These are phyloP conservation scores for Salminus brasiliensis DNA, from an alignment of 2,113 vertebrate genomes.

Conservation along the genomic window DNA sequence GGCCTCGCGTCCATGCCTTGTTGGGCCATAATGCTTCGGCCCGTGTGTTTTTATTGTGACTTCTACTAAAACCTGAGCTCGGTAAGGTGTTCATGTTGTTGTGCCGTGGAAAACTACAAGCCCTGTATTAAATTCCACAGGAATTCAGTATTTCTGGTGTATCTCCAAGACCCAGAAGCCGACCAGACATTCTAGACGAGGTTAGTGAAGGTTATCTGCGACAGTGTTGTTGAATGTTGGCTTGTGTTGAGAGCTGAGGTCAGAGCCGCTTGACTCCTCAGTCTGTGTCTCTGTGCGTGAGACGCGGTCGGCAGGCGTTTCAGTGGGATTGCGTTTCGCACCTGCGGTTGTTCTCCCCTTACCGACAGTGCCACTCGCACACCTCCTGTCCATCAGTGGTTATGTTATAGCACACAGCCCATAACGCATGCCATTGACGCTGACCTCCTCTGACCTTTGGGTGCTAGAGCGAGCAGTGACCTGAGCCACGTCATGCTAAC, in stretches of 20 bases:
- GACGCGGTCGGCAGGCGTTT: not conserved
- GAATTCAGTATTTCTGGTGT: not conserved
- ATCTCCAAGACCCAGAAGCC: not conserved
- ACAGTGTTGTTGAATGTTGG: not conserved
- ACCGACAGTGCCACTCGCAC: conserved; percentile 54
- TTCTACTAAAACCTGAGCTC: too few species aligned
- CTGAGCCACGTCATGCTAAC: not conserved
- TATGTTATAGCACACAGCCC: conserved; percentile 30
- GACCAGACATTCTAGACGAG: not conserved
- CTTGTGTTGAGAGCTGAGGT: not conserved
- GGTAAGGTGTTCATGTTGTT: too few species aligned
- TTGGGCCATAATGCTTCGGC: too few species aligned
- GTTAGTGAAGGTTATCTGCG: not conserved
- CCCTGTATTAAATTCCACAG: not conserved
- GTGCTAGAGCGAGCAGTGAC: not conserved
- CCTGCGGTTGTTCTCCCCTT: conserved; percentile 64
- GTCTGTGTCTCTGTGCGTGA: not conserved
- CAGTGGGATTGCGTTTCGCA: conserved; percentile 68
- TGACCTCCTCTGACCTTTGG: conserved; percentile 15
- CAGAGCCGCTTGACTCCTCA: not conserved
- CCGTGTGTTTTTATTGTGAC: too few species aligned
- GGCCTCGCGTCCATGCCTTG: too few species aligned
- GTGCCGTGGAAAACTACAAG: not conserved
- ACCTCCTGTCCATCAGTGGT: conserved; percentile 53
- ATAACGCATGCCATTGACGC: not conserved